These are phyloP conservation scores for Pedetes capensis DNA, from an alignment of 2,113 vertebrate genomes.

Conservation along the genomic window DNA sequence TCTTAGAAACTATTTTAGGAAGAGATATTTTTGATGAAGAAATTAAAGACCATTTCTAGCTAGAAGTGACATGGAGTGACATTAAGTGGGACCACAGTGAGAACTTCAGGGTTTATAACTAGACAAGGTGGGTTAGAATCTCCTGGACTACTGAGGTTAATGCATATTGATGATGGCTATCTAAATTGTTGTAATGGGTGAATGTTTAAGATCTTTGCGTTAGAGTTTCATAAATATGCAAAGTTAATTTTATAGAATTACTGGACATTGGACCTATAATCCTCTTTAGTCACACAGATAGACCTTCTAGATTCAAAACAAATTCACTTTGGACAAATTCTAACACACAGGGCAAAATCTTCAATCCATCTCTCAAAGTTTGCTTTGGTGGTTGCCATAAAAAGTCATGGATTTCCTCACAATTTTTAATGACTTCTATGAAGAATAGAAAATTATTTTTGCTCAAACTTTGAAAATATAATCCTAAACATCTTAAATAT, in stretches of 20 bases:
- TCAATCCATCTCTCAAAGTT: slow-evolving; percentile 15
- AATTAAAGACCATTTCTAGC: background rate
- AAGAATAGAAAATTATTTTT: background rate
- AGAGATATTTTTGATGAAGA: background rate
- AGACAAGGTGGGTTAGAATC: background rate
- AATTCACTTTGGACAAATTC: background rate
- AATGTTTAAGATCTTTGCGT: background rate
- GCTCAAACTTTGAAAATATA: slow-evolving; percentile 42
- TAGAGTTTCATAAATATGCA: slow-evolving; percentile 3
- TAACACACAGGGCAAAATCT: background rate
- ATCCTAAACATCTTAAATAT: background rate
- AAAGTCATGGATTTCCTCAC: background rate
- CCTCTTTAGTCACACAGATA: slow-evolving; percentile 20
- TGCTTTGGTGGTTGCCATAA: background rate
- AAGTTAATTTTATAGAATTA: slow-evolving; percentile 34
- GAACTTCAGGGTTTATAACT: background rate
- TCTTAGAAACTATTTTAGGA: background rate
- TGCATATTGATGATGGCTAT: background rate
- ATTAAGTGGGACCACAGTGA: background rate
- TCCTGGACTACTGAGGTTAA: background rate
- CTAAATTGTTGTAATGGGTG: background rate
- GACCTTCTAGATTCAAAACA: slow-evolving; percentile 35
- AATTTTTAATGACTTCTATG: slow-evolving; percentile 3
- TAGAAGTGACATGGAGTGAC: background rate
- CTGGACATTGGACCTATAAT: background rate